These are phyloP conservation scores for Hoplias malabaricus DNA, from an alignment of 2,113 vertebrate genomes.

Conservation along the genomic window DNA sequence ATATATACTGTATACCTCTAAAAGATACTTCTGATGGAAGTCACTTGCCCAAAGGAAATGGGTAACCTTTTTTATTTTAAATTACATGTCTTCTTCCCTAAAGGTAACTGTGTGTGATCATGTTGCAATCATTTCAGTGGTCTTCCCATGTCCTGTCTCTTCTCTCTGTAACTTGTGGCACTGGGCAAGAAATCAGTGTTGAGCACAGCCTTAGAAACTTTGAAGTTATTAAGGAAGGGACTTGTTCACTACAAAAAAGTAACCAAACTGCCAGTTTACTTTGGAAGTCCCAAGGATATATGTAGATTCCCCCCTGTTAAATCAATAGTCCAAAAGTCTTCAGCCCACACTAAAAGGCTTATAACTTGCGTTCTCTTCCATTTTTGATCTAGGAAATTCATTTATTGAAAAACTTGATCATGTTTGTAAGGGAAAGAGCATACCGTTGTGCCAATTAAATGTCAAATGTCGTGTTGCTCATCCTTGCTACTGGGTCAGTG, in stretches of 20 bases:
- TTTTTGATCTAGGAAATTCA: conserved; percentile 42
- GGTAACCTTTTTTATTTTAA: conserved; percentile 32
- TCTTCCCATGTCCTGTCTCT: conserved; percentile 58
- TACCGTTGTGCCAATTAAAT: conserved; percentile 72
- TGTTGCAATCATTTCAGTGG: conserved; percentile 58
- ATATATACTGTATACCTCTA: conserved; percentile 58
- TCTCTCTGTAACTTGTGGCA: conserved; percentile 60
- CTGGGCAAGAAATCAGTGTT: conserved; percentile 57
- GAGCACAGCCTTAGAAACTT: conserved; percentile 68
- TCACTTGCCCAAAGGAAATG: conserved; percentile 47
- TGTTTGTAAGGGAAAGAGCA: conserved; percentile 58
- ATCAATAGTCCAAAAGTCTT: conserved; percentile 62
- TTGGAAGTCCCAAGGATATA: conserved; percentile 56
- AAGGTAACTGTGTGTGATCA: conserved; percentile 63
- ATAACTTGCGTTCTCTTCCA: neutral
- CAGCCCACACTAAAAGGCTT: conserved; percentile 68
- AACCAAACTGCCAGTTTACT: conserved; percentile 72
- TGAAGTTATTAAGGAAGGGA: conserved; percentile 39
- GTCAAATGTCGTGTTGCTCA: conserved; percentile 63
- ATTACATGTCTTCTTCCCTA: conserved; percentile 49
- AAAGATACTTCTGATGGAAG: conserved; percentile 53
- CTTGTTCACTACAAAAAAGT: conserved; percentile 61
- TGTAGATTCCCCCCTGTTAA: conserved; percentile 49
- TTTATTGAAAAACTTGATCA: conserved; percentile 50
- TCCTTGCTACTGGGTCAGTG: conserved; percentile 72